Evolutionary conservation across 2,888 invertebrate species (phyloP).

Genomic region (Rhaphigaster nebulosa): DNA sequence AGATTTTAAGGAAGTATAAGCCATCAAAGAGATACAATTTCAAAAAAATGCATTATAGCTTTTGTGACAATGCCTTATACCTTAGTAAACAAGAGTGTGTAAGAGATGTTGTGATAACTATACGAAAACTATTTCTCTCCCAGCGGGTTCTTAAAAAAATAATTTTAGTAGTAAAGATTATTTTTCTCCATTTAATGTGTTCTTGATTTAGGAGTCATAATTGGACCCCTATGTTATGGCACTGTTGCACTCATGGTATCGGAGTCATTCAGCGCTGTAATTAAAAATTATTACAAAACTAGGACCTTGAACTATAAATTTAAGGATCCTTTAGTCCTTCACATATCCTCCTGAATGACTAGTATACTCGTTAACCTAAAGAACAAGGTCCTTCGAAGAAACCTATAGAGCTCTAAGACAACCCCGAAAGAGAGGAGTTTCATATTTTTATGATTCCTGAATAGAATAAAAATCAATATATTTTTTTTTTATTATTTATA

Average conservation of each 20-base stretch:
- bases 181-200: neutral
- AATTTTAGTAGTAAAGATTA: neutral
- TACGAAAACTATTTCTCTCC: no score
- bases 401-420: neutral
- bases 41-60: neutral
- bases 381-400: neutral
- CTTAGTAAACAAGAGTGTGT: no score
- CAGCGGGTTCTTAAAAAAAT: neutral
- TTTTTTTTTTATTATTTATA: neutral
- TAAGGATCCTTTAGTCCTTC: constrained; percentile 18
- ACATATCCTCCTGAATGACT: constrained; percentile 16
- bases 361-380: constrained; percentile 23
- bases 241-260: neutral
- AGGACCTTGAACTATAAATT: constrained; percentile 29
- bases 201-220: neutral
- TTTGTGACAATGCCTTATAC: no score
- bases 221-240: neutral
- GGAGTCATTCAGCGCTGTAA: neutral
- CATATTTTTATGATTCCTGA: neutral
- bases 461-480: neutral
- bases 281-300: constrained; percentile 24
- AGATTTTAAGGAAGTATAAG: neutral
- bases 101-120: no score
- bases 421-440: neutral
- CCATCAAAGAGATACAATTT: neutral